Percentiles rank a stretch among this genome's conserved stretches.
Conservation (phyloP, 2,888 invertebrate genomes). For the Cosmorhoe ocellata region DNA sequence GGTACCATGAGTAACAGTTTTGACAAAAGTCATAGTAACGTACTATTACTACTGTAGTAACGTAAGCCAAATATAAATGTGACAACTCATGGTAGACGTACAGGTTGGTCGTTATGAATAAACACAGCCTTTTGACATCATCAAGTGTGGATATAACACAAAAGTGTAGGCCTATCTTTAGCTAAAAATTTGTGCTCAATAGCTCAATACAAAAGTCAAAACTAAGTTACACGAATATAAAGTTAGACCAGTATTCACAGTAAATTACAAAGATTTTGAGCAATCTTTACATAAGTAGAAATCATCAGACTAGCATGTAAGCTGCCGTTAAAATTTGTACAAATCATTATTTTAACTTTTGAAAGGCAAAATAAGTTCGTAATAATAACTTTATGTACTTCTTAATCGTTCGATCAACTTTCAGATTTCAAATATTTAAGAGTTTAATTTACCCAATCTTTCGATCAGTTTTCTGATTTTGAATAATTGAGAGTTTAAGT, state of each 20-base stretch:
- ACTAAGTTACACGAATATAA: conserved; percentile 31
- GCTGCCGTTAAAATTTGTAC: too few relatives aligned
- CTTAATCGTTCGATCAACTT: conserved; percentile 4
- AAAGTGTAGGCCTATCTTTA: conserved; percentile 25
- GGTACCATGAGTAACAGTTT: too few relatives aligned
- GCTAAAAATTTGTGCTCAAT: conserved; percentile 30
- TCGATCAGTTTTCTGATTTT: too few relatives aligned
- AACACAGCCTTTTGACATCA: conserved; percentile 41
- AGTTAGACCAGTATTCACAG: conserved; percentile 57
- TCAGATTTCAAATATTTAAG: too few relatives aligned
- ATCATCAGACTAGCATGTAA: conserved; percentile 1
- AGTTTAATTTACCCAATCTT: too few relatives aligned
- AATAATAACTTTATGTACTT: conserved; percentile 2
- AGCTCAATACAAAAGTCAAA: conserved; percentile 28
- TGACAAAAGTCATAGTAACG: too few relatives aligned
- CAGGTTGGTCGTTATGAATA: conserved; percentile 31
- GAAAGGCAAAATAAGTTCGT: neutral
- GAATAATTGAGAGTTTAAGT: too few relatives aligned
- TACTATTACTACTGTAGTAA: too few relatives aligned
- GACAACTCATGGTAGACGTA: neutral
- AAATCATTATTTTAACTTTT: neutral
- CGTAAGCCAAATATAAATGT: too few relatives aligned
- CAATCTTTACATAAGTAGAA: conserved; percentile 46
- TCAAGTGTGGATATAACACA: conserved; percentile 26
- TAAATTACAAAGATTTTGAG: conserved; percentile 59